Evolutionary conservation across 53 echinoderm and acorn worm genomes (phyloP).

Genomic region (Zoroaster sp.): DNA sequence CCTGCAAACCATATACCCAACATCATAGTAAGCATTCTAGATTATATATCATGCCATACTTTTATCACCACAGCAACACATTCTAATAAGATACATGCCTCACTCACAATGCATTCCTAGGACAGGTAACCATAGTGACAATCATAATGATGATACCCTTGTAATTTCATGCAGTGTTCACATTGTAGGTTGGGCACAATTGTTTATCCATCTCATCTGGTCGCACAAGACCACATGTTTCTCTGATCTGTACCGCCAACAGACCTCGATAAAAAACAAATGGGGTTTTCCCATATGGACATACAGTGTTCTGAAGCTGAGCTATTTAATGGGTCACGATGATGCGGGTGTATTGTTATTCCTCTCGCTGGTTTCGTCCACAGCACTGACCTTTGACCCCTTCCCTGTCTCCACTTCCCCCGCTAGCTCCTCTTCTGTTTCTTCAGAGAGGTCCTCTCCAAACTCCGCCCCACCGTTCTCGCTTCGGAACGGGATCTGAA

Average conservation of each 20-base stretch:
- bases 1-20: too few relatives aligned
- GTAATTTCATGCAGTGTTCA: neutral
- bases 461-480: constrained; percentile 55
- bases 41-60: neutral
- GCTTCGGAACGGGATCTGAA: constrained; percentile 81
- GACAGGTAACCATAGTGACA: neutral
- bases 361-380: neutral
- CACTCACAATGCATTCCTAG: neutral
- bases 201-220: too few relatives aligned
- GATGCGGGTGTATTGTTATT: constrained; percentile 2
- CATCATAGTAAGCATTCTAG: neutral
- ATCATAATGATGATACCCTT: neutral
- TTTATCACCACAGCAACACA: neutral
- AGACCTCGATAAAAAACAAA: neutral
- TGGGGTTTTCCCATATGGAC: neutral
- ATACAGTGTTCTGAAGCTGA: neutral
- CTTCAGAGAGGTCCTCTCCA: constrained; percentile 10
- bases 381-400: neutral
- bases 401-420: constrained; percentile 25
- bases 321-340: neutral
- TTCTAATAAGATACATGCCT: neutral
- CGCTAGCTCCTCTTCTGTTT: constrained; percentile 17
- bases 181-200: neutral
- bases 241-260: too few relatives aligned
- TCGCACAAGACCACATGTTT: too few relatives aligned